Evolutionary conservation across 53 echinoderm and acorn worm genomes (phyloP), one percentile per base, ranked within the genome.

Genomic region (Arbacia lixula): DNA sequence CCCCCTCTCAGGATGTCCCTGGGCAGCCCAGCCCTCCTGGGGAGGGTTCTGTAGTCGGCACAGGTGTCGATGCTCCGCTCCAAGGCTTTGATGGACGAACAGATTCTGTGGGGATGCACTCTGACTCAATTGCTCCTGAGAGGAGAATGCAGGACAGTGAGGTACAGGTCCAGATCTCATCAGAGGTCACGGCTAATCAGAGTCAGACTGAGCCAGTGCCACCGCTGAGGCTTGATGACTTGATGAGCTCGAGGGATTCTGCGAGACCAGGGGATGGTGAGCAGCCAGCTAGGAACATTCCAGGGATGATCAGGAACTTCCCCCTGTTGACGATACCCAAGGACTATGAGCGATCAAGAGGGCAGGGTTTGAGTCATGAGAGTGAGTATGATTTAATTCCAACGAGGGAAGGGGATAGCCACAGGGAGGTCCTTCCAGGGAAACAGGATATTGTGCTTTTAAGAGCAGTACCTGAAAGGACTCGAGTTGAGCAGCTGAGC

Each of bases 361-460:
- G 28, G 43, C 40, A 38, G 1, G 50, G 31, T 12, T 12, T 57
- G 56, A 38, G 58, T 14, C 3, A 26, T 8, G 74, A 11, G n/a
- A 37, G 38, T 28, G 82, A 81, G n/a, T 81, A 81, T 49, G 82
- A 81, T 17, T 50, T 81, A 50, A 35, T 81, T 30, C 82, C 82
- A 16, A 63, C 64, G 9, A 81, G 64, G 82, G 82, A 81, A 19
- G 3, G 63, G 82, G 64, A 77, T 34, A 43, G 56, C 37, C 57
- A 22, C 11, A 77, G 38, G 19, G 39, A 14, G 6, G 25, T 5
- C 5, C 24, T 38, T 57, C 77, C 58, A 20, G 60, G 39, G 2
- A 77, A 29, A 25, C 22, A 77, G 30, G 77, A 77, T 21, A 77
- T 77, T 37, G 77, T 77, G 21, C 77, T 77, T 0, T 35, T 77